phyloP scores from a whole-genome alignment of 1,140 invertebrate genomes.

The Rhagoletis zephyria region DNA sequence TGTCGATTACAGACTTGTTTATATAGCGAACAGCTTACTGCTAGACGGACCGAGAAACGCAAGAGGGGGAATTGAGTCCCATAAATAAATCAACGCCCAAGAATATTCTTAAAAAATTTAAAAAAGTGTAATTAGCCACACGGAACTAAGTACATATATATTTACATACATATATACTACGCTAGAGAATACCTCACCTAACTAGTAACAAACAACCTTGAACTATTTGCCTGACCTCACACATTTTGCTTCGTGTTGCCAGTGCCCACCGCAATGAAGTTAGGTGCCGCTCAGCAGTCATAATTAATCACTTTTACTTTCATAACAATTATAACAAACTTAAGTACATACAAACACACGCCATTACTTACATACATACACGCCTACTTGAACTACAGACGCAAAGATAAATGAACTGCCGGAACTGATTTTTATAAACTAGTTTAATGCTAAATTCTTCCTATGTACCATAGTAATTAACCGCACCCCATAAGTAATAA shows the following conservation, averaged over 20 bases:
- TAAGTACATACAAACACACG: neutral
- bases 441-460: neutral
- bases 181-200: neutral
- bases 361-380: neutral
- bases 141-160: neutral
- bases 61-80: too few relatives aligned
- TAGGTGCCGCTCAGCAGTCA: neutral
- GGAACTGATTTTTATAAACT: neutral
- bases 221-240: neutral
- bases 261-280: neutral
- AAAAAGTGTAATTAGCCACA: neutral
- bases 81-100: too few relatives aligned
- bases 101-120: too few relatives aligned
- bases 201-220: neutral
- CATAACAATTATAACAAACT: conserved; percentile 9
- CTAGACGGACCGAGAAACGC: too few relatives aligned
- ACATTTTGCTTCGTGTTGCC: too few relatives aligned
- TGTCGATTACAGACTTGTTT: too few relatives aligned
- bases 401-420: conserved; percentile 1
- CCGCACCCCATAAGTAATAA: neutral
- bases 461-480: neutral
- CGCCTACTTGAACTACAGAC: neutral
- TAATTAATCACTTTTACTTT: conserved; percentile 47
- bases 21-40: too few relatives aligned
- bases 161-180: too few relatives aligned